phyloP scores from a whole-genome alignment of 2,888 invertebrate genomes.

The Lasioglossum oenotherae region DNA sequence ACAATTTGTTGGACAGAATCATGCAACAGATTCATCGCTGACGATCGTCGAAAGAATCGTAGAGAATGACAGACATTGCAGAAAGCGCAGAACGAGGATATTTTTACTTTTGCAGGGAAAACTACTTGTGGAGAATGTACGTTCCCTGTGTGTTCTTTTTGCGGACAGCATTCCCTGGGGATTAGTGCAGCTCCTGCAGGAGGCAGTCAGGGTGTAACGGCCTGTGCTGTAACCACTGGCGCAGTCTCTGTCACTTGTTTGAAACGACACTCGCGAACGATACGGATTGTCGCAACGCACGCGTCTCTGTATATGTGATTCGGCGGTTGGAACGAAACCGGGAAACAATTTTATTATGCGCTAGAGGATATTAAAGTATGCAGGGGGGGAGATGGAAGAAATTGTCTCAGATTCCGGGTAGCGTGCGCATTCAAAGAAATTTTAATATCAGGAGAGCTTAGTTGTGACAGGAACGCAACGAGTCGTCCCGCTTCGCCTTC shows the following conservation, averaged over 20 bases:
- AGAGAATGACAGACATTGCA: no score
- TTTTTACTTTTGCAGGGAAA: not conserved
- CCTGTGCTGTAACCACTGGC: not conserved
- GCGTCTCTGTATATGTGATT: not conserved
- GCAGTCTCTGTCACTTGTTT: no score
- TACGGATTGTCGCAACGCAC: not conserved
- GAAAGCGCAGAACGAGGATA: no score
- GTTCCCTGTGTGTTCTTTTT: not conserved
- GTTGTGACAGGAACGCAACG: slow-evolving; percentile 9
- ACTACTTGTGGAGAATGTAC: not conserved
- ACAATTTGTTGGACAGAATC: no score
- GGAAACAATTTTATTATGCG: slow-evolving; percentile 22
- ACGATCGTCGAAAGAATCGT: no score
- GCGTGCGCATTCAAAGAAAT: slow-evolving; percentile 37
- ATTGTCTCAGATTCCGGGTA: not conserved
- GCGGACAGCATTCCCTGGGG: not conserved
- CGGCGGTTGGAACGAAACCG: not conserved
- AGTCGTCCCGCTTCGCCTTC: not conserved
- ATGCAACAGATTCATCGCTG: no score
- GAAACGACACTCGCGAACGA: not conserved
- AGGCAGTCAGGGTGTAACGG: not conserved
- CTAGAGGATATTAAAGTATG: slow-evolving; percentile 30
- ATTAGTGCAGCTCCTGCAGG: slow-evolving; percentile 1
- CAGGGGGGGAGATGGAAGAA: not conserved
- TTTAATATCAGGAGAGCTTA: slow-evolving; percentile 58